Evolutionary conservation across 2,888 invertebrate species (phyloP).

Genomic region (Parascotia fuliginaria): DNA sequence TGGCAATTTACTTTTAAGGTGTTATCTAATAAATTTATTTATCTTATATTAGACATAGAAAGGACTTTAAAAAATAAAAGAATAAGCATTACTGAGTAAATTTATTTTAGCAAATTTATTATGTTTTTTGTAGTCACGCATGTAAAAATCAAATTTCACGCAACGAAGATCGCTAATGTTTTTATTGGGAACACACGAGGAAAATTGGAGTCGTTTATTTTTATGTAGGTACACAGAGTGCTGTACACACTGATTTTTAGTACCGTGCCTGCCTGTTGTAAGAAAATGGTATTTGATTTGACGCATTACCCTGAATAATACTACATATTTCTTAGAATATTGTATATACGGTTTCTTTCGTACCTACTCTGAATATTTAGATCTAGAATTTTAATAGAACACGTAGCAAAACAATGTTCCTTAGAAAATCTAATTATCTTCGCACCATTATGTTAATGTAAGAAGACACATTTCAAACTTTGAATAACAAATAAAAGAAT

Average conservation of each 20-base stretch:
- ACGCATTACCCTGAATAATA: not conserved
- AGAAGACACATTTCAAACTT: not conserved
- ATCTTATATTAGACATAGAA: too few relatives aligned
- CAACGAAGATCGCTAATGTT: conserved; percentile 59
- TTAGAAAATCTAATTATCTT: not conserved
- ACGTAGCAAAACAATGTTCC: not conserved
- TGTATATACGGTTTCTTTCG: not conserved
- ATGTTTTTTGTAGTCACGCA: conserved; percentile 38
- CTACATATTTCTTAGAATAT: not conserved
- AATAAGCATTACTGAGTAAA: not conserved
- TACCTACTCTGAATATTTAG: not conserved
- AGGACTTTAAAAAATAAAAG: not conserved
- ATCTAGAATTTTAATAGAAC: not conserved
- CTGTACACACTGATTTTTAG: conserved; percentile 56
- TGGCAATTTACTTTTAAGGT: too few relatives aligned
- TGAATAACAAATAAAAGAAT: too few relatives aligned
- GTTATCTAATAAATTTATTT: too few relatives aligned
- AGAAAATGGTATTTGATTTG: not conserved
- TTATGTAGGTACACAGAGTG: conserved; percentile 50
- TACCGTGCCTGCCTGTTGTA: conserved; percentile 28
- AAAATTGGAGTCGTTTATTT: conserved; percentile 56
- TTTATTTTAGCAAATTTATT: conserved; percentile 30
- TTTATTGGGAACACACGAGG: conserved; percentile 58
- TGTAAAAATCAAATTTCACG: conserved; percentile 59
- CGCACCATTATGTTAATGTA: not conserved